phyloP scores from a whole-genome alignment of 1,140 invertebrate genomes.

The Metaphire vulgaris region DNA sequence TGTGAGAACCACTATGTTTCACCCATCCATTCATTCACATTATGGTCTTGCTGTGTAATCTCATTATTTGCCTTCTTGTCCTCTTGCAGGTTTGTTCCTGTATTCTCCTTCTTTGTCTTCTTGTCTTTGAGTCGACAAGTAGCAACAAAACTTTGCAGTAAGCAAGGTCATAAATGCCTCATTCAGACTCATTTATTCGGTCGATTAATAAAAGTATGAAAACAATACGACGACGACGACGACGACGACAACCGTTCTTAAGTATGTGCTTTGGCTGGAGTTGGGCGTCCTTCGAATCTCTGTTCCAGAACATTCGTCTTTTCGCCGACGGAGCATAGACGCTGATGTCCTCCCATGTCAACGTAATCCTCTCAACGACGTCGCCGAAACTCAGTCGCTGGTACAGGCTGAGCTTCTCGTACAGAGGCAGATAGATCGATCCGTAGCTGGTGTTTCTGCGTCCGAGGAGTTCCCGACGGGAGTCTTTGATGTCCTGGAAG shows the following conservation, averaged over 20 bases:
- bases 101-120: no score
- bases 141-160: no score
- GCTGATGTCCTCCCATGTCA: slow-evolving; percentile 68
- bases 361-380: slow-evolving; percentile 47
- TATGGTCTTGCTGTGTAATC: no score
- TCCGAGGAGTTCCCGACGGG: background rate
- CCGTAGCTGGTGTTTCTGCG: background rate
- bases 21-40: no score
- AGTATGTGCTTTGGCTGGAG: slow-evolving; percentile 44
- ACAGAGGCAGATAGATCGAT: slow-evolving; percentile 17
- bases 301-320: slow-evolving; percentile 35
- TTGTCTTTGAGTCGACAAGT: no score
- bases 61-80: no score
- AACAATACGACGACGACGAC: no score
- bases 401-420: slow-evolving; percentile 4
- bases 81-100: no score
- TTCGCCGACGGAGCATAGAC: slow-evolving; percentile 59
- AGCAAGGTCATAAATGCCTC: no score
- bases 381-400: slow-evolving; percentile 31
- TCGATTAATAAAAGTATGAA: background rate
- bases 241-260: slow-evolving; percentile 33
- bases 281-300: slow-evolving; percentile 11
- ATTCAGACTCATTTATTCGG: no score
- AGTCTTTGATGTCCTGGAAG: background rate
- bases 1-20: no score